These are phyloP conservation scores for Drosophila nebulosa DNA, from an alignment of 1,140 invertebrate genomes.

Conservation along the genomic window DNA sequence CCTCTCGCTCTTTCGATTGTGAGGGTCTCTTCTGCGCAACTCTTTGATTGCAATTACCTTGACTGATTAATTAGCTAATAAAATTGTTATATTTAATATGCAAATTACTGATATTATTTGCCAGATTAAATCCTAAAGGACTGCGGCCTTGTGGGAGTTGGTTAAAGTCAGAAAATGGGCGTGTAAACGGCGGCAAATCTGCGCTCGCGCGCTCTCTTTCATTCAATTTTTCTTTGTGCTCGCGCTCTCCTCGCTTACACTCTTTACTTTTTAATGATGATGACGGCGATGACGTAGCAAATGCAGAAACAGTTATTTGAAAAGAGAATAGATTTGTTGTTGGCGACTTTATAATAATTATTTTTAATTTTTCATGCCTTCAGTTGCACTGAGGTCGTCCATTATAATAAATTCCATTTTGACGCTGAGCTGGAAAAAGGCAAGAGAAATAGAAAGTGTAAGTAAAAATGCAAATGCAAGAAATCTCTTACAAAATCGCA, in stretches of 20 bases:
- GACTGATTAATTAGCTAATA: not conserved
- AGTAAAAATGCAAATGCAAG: not conserved
- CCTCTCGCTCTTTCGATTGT: constrained; percentile 8
- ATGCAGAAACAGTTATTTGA: constrained; percentile 27
- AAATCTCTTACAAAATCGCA: not conserved
- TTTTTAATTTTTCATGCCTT: not conserved
- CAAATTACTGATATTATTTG: not conserved
- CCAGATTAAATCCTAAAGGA: constrained; percentile 11
- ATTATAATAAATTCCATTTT: not conserved
- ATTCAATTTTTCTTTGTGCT: constrained; percentile 18
- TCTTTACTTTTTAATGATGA: constrained; percentile 3
- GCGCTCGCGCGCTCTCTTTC: constrained; percentile 69
- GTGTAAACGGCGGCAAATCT: constrained; percentile 58
- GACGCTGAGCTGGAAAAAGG: not conserved
- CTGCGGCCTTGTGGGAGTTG: constrained; percentile 11
- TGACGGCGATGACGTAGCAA: constrained; percentile 11
- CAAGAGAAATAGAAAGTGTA: not conserved
- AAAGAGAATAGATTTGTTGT: not conserved
- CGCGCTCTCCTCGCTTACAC: constrained; percentile 15
- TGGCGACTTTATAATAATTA: not conserved
- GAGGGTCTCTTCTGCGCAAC: constrained; percentile 22
- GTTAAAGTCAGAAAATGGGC: constrained; percentile 52
- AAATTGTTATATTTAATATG: not conserved
- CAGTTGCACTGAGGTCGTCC: not conserved
- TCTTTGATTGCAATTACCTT: constrained; percentile 28